Evolutionary conservation across 37 sponge, comb jelly and placozoan genomes (phyloP), one percentile per base, ranked within the genome.

Genomic region (Haliclona indistincta): DNA sequence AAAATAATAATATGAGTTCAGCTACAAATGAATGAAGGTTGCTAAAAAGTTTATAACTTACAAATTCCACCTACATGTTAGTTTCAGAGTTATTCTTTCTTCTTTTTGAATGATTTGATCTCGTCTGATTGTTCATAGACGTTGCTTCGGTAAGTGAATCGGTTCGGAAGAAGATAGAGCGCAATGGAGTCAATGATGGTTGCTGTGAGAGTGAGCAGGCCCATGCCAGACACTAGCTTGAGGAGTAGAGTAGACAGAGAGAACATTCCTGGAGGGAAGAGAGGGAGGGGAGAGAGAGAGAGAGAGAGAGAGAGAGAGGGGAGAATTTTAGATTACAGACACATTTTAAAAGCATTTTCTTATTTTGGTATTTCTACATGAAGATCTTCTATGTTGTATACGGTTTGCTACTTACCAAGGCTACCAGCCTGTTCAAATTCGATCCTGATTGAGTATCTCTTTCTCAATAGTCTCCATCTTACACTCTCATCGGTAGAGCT

Each of bases 401-500:
- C 3, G 64, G 19, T 22, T 29, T 29, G 3, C 29, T 34, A 29
- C 71, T 71, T 44, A 83, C 92, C 92, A 38, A 91, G 38, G 30
- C 80, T 82, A 22, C 92, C 92, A 25, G 83, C 62, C 51, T 91
- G 92, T 51, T 79, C 80, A 75, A 91, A 91, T 70, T 82, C 85
- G 43, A 91, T 45, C 32, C 87, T 66, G 22, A 91, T 36, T 7
- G 85, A 78, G 61, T 91, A 86, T 74, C 84, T 70, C 78, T 91
- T 91, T 38, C 92, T 56, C 38, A 78, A 60, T 38, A 91, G 71
- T 49, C 87, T 71, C 66, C 81, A 74, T 7, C 49, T 8, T 17
- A 8, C 49, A 6, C 26, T 58, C 6, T 20, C 28, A 38, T 73
- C 53, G 30, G 67, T 53, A 81, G 43, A 39, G 61, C 47, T 34